Conservation (phyloP, 1,140 invertebrate genomes). For the Coenobita brevimanus region DNA sequence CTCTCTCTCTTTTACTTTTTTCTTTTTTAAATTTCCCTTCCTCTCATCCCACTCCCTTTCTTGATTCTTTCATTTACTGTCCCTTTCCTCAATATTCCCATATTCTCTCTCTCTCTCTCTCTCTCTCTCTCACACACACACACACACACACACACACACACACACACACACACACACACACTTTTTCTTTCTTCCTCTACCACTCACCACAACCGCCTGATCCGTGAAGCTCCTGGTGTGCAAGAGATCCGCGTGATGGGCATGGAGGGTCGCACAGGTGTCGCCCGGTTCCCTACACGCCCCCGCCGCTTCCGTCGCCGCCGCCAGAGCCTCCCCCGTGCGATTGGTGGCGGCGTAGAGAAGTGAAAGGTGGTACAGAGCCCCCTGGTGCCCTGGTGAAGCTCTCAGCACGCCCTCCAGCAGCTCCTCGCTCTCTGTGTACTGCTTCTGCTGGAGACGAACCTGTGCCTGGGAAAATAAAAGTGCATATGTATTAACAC, state of each 20-base stretch:
- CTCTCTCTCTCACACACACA: too few species aligned
- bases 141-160: slow-evolving; percentile 14
- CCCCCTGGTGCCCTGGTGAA: slow-evolving; percentile 28
- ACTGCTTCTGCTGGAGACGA: slow-evolving; percentile 42
- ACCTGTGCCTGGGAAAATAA: slow-evolving; percentile 48
- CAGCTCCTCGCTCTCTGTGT: slow-evolving; percentile 34
- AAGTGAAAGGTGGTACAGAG: slow-evolving; percentile 54
- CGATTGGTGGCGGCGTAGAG: slow-evolving; percentile 48
- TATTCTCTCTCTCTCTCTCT: too few species aligned
- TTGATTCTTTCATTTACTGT: too few species aligned
- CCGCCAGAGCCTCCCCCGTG: slow-evolving; percentile 28
- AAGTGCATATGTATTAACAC: too few species aligned
- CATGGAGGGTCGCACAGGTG: slow-evolving; percentile 35
- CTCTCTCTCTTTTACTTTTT: too few species aligned
- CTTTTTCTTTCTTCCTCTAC: too few species aligned
- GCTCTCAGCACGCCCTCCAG: slow-evolving; percentile 39
- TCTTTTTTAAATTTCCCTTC: too few species aligned
- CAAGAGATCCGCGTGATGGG: slow-evolving; percentile 46
- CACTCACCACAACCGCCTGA: slow-evolving; percentile 42
- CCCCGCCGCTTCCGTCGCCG: slow-evolving; percentile 30
- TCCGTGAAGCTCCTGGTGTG: slow-evolving; percentile 45
- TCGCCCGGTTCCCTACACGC: slow-evolving; percentile 22
- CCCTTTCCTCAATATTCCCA: too few species aligned
- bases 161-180: too few species aligned
- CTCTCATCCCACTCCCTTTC: too few species aligned